Evolutionary conservation across 2,888 invertebrate species (phyloP).

Genomic region (Pyrrhia umbra): DNA sequence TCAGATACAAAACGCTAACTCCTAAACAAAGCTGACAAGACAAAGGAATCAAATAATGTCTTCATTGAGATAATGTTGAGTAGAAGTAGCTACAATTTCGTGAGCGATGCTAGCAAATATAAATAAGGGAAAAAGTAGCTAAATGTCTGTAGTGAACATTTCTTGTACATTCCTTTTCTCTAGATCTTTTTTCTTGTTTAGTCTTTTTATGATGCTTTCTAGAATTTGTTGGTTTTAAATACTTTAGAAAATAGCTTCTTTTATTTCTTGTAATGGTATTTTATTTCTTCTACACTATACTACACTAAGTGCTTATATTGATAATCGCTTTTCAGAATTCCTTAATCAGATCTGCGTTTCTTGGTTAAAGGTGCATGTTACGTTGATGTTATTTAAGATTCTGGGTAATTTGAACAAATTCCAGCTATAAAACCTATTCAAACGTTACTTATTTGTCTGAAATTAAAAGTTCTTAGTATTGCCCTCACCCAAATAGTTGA

Average conservation of each 20-base stretch:
- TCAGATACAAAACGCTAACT: constrained; percentile 17
- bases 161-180: constrained; percentile 38
- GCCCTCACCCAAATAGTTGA: too few species aligned
- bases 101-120: constrained; percentile 48
- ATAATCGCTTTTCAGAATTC: neutral
- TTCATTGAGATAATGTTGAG: constrained; percentile 41
- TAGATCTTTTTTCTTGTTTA: constrained; percentile 32
- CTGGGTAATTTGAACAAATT: neutral
- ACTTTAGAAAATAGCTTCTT: constrained; percentile 18
- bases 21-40: constrained; percentile 9
- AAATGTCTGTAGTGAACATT: constrained; percentile 31
- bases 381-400: neutral
- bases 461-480: too few species aligned
- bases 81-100: constrained; percentile 30
- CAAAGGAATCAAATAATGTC: constrained; percentile 46
- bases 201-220: constrained; percentile 29
- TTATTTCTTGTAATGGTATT: constrained; percentile 5
- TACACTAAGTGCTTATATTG: neutral
- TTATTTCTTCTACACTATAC: too few species aligned
- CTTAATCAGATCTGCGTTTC: too few species aligned
- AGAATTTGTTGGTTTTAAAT: constrained; percentile 26
- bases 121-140: constrained; percentile 32
- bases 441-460: neutral
- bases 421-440: neutral
- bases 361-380: too few species aligned